These are phyloP conservation scores for Leguminivora glycinivorella DNA, from an alignment of 1,140 invertebrate species.

Conservation along the genomic window DNA sequence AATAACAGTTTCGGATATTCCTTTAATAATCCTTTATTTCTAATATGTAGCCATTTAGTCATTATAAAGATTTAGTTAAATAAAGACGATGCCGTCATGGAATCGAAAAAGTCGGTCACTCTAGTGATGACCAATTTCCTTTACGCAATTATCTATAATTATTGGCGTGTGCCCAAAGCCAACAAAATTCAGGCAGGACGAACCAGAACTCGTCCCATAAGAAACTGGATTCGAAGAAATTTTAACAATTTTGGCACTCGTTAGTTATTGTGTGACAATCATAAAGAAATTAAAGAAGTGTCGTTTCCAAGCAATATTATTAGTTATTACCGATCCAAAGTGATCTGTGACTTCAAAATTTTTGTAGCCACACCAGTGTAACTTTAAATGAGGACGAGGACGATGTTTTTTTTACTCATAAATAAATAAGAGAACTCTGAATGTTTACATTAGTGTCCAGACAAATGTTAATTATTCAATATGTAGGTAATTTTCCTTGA, in stretches of 20 bases:
- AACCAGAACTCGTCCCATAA: slow-evolving; percentile 24
- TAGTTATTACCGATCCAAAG: too few relatives aligned
- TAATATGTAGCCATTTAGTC: background rate
- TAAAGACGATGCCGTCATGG: background rate
- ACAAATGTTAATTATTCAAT: too few relatives aligned
- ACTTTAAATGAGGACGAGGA: too few relatives aligned
- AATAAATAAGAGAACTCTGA: too few relatives aligned
- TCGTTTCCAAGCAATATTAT: background rate
- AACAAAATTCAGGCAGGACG: slow-evolving; percentile 33
- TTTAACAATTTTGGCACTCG: slow-evolving; percentile 32
- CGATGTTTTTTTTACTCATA: too few relatives aligned
- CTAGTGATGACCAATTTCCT: slow-evolving; percentile 12
- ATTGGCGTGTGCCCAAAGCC: slow-evolving; percentile 37
- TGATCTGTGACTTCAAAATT: too few relatives aligned
- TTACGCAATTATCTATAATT: slow-evolving; percentile 14
- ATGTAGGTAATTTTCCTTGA: too few relatives aligned
- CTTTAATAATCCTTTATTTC: background rate
- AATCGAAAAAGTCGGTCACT: background rate
- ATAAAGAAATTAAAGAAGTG: slow-evolving; percentile 16
- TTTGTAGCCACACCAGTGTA: too few relatives aligned
- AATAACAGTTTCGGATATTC: background rate
- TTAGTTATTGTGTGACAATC: slow-evolving; percentile 26
- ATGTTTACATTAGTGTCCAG: too few relatives aligned
- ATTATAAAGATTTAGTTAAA: background rate
- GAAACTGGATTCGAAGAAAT: slow-evolving; percentile 31